Evolutionary conservation across 2,113 vertebrate genomes (phyloP), one percentile per base, ranked within the genome.

Genomic region (Forbesichthys papilliferus): DNA sequence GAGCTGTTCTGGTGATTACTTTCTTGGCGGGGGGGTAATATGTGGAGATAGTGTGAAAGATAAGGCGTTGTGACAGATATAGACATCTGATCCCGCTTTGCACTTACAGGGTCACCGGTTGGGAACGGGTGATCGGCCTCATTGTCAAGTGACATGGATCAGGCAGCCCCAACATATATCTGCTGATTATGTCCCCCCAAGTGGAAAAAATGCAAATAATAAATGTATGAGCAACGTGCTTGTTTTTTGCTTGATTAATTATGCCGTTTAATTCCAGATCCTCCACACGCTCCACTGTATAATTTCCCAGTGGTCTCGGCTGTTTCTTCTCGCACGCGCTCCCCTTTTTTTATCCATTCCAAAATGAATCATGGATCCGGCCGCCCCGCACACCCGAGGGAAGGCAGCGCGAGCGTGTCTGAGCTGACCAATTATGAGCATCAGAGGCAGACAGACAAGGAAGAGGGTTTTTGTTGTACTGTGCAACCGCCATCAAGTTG

Each of bases 211-310:
- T 88, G 88, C 90, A 91, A 90, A 90, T 93, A 90, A 90, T 91
- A 91, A 89, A 90, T 90, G 92, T 90, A 91, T 89, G 91, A 92
- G 88, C 88, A 88, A 86, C 84, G 87, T 87, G 85, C 88, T 92
- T 91, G 88, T 92, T 90, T 89, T 89, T 91, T 90, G 87, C 86
- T 87, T 91, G 91, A 92, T 93, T 93, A 92, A 93, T 93, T 92
- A 93, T 92, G 91, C 91, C 87, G 90, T 92, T 93, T 92, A 92
- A 92, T 92, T 92, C 89, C 80, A 91, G 90, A 92, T 92, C 88
- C 90, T 91, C 89, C 88, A 85, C 76, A 69, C 85, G 76, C 86
- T 88, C 86, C 86, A 66, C 83, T 83, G 80, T 90, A 88, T 93
- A 92, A 93, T 93, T 93, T 93, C 90, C 91, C 91, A 87, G 87